Conservation (phyloP, 2,113 vertebrate genomes). For the Marcusenius ussheri region DNA sequence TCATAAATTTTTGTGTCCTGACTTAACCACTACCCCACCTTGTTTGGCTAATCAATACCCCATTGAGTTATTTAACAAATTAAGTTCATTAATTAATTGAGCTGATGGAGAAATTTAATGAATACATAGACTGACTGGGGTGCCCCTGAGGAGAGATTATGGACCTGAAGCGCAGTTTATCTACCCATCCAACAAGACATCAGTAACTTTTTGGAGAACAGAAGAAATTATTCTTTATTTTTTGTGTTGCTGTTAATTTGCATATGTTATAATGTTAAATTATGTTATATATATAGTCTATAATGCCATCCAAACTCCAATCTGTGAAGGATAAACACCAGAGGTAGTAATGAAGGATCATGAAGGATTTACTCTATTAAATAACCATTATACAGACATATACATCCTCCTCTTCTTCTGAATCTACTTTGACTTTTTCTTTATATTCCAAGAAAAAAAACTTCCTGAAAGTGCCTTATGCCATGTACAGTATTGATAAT, state of each 20-base stretch:
- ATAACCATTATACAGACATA: neutral
- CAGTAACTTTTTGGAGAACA: neutral
- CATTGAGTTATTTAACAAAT: too few relatives aligned
- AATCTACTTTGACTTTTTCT: neutral
- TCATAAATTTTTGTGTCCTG: neutral
- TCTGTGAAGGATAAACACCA: neutral
- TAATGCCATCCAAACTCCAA: neutral
- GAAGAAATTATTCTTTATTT: neutral
- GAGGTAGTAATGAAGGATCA: neutral
- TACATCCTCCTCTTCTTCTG: neutral
- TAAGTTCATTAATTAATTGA: too few relatives aligned
- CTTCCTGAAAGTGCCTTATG: neutral
- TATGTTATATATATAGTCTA: neutral
- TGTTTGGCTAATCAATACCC: too few relatives aligned
- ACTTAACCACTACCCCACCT: too few relatives aligned
- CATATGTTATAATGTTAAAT: neutral
- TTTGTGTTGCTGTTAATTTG: neutral
- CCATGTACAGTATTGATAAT: neutral
- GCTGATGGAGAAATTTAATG: too few relatives aligned
- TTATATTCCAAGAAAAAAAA: neutral
- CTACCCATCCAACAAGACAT: neutral
- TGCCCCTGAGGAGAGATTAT: too few relatives aligned
- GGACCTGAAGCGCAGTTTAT: too few relatives aligned
- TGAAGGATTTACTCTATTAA: neutral
- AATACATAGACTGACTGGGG: too few relatives aligned